Percentiles rank a stretch among this genome's conserved stretches.
Conservation (phyloP, 2,888 invertebrate genomes). For the Boloria selene region DNA sequence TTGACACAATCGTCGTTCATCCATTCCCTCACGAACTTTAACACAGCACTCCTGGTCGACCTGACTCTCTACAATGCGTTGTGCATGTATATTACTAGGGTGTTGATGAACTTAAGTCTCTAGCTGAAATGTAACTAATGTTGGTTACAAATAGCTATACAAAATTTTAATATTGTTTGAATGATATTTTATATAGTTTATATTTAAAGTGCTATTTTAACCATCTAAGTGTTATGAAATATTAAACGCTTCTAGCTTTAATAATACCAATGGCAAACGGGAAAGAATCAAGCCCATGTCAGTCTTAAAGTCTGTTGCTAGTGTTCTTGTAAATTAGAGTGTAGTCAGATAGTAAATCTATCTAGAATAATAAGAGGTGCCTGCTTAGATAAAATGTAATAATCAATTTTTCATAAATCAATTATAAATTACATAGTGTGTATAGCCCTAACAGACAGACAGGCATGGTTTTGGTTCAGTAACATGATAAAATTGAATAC, state of each 20-base stretch:
- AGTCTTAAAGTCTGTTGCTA: neutral
- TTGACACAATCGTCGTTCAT: slow-evolving; percentile 26
- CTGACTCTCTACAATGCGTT: neutral
- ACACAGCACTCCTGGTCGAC: no score
- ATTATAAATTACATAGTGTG: slow-evolving; percentile 10
- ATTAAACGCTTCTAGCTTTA: slow-evolving; percentile 7
- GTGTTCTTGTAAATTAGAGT: neutral
- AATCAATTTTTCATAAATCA: slow-evolving; percentile 12
- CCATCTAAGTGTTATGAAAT: slow-evolving; percentile 5
- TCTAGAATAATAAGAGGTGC: slow-evolving; percentile 20
- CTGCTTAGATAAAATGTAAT: slow-evolving; percentile 17
- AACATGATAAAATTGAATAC: neutral
- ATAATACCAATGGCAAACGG: slow-evolving; percentile 1
- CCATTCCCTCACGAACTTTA: neutral
- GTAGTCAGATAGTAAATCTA: slow-evolving; percentile 2
- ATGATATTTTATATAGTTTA: slow-evolving; percentile 22
- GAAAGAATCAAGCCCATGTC: slow-evolving; percentile 9
- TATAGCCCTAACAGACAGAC: neutral
- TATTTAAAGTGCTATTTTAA: slow-evolving; percentile 24
- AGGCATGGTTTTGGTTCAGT: neutral
- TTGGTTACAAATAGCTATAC: slow-evolving; percentile 20
- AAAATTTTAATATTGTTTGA: slow-evolving; percentile 22
- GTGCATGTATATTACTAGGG: neutral
- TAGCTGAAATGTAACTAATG: slow-evolving; percentile 9
- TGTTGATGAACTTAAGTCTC: slow-evolving; percentile 9